These are phyloP conservation scores for Thyatira batis DNA, from an alignment of 2,888 invertebrate genomes.

Conservation along the genomic window DNA sequence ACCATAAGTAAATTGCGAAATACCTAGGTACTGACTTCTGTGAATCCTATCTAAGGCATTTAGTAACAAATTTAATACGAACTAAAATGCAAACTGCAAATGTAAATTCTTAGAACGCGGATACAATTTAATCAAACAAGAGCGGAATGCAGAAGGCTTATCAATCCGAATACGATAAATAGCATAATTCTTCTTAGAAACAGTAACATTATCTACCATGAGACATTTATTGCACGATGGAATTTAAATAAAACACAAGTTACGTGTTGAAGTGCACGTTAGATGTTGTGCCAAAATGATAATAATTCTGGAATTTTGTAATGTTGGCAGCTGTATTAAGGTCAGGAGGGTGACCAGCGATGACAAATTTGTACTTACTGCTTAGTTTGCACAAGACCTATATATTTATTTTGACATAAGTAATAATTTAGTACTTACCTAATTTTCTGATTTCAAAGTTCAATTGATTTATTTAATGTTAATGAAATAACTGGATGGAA, in stretches of 20 bases:
- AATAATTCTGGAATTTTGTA: background rate
- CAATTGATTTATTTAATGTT: too few species aligned
- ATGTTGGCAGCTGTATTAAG: background rate
- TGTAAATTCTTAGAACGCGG: background rate
- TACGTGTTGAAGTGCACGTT: background rate
- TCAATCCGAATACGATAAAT: background rate
- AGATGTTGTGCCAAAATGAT: background rate
- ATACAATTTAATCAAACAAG: background rate
- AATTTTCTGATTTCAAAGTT: too few species aligned
- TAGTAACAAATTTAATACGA: background rate
- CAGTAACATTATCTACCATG: background rate
- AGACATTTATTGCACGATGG: background rate
- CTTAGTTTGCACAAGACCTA: background rate
- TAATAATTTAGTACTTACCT: too few species aligned
- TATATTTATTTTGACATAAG: background rate
- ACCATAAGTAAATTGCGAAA: too few species aligned
- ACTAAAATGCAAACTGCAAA: background rate
- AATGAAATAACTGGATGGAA: too few species aligned
- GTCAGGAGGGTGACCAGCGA: background rate
- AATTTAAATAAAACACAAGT: constrained; percentile 1
- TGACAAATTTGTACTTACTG: background rate
- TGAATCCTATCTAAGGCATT: too few species aligned
- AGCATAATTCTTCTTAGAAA: background rate
- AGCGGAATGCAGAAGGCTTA: background rate
- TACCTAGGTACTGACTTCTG: too few species aligned